A percentile compares a stretch with the other conserved stretches of the same genome.
phyloP scores from a whole-genome alignment of 2,888 invertebrate genomes.

The Invenusta paracnida region DNA sequence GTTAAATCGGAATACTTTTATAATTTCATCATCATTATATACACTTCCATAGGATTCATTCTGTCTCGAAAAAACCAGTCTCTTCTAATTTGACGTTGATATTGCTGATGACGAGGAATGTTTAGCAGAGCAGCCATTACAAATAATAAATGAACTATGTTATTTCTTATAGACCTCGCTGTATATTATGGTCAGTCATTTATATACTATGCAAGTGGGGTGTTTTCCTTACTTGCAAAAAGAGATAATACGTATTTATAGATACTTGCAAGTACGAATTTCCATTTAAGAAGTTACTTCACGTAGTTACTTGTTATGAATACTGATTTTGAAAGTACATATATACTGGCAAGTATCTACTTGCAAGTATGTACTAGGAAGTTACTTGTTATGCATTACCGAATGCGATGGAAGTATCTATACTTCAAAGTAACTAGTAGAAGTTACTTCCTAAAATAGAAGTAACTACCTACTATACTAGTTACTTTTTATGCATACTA shows the following conservation, averaged over 20 bases:
- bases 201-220: neutral
- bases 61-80: constrained; percentile 5
- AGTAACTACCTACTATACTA: neutral
- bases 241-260: neutral
- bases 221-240: neutral
- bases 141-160: neutral
- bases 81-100: constrained; percentile 1
- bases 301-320: neutral
- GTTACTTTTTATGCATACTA: neutral
- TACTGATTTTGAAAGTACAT: neutral
- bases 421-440: neutral
- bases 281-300: neutral
- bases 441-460: neutral
- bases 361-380: neutral
- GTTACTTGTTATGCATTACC: neutral
- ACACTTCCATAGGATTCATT: constrained; percentile 10
- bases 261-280: neutral
- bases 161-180: neutral
- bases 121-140: neutral
- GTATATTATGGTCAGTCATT: neutral
- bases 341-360: neutral
- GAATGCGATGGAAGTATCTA: neutral
- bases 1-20: neutral
- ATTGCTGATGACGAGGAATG: neutral
- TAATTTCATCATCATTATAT: neutral